These are phyloP conservation scores for Australoheros scitulus DNA, from an alignment of 2,113 vertebrate genomes.

Conservation along the genomic window DNA sequence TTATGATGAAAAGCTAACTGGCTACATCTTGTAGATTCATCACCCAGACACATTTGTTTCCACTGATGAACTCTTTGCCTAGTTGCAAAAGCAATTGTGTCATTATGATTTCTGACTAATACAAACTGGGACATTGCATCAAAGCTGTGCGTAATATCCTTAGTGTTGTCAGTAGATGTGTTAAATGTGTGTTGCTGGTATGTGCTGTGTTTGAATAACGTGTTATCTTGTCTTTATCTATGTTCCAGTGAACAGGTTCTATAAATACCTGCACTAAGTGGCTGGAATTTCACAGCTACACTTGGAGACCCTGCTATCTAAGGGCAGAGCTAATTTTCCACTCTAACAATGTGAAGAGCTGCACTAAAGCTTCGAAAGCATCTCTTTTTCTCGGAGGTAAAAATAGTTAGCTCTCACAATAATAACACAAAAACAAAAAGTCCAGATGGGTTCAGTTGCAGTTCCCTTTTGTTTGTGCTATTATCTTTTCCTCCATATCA, in stretches of 20 bases:
- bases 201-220: conserved; percentile 9
- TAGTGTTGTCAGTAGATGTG: not conserved
- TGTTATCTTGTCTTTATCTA: conserved; percentile 68
- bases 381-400: not conserved
- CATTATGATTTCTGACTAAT: conserved; percentile 10
- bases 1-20: not conserved
- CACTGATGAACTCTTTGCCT: not conserved
- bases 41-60: not conserved
- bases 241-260: conserved; percentile 58
- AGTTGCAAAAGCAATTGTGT: not conserved
- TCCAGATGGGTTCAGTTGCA: not conserved
- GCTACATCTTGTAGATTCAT: not conserved
- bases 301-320: conserved; percentile 54
- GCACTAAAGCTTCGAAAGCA: conserved; percentile 9
- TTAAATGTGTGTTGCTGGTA: not conserved
- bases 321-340: conserved; percentile 69
- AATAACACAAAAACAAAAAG: not conserved
- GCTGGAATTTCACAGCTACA: conserved; percentile 73
- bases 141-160: not conserved
- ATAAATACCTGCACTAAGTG: conserved; percentile 76
- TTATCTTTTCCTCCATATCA: not conserved
- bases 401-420: not conserved
- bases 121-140: not conserved
- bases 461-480: not conserved
- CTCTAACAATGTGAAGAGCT: conserved; percentile 43